phyloP scores from a whole-genome alignment of 2,797 vertebrate genomes.

The Trematomus bernacchii region DNA sequence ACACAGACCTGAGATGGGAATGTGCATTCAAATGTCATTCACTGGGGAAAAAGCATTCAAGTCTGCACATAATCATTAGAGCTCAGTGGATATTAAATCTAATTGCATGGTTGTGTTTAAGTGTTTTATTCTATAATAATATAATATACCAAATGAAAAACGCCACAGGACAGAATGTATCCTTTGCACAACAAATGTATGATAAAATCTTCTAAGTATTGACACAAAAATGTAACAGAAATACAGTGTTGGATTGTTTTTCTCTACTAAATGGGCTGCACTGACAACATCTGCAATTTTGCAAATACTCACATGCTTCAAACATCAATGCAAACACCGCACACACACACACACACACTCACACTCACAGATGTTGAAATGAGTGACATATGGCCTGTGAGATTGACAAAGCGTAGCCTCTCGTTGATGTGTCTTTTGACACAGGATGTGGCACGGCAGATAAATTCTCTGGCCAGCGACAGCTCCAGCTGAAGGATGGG shows the following conservation, averaged over 20 bases:
- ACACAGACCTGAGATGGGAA: slow-evolving; percentile 32
- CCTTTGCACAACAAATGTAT: not conserved
- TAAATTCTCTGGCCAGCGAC: slow-evolving; percentile 72
- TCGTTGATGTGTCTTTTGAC: slow-evolving; percentile 72
- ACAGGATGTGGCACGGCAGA: slow-evolving; percentile 60
- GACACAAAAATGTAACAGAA: not conserved
- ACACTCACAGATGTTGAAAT: slow-evolving; percentile 52
- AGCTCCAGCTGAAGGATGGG: slow-evolving; percentile 69
- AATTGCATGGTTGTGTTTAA: slow-evolving; percentile 41
- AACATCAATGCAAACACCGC: not conserved
- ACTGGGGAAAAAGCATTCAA: slow-evolving; percentile 27
- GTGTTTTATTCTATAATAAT: slow-evolving; percentile 8
- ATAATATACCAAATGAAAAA: not conserved
- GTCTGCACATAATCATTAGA: slow-evolving; percentile 14
- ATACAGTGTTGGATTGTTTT: not conserved
- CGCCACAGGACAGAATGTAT: slow-evolving; percentile 11
- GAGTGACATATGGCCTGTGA: slow-evolving; percentile 58
- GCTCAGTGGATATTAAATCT: slow-evolving; percentile 41
- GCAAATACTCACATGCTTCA: not conserved
- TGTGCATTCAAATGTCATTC: slow-evolving; percentile 55
- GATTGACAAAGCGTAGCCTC: slow-evolving; percentile 58
- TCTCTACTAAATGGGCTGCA: not conserved
- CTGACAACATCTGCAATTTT: not conserved
- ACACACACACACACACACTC: not conserved
- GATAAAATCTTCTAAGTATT: slow-evolving; percentile 24